These are phyloP conservation scores for Drosophila testacea DNA, from an alignment of 2,888 invertebrate genomes.

Conservation along the genomic window DNA sequence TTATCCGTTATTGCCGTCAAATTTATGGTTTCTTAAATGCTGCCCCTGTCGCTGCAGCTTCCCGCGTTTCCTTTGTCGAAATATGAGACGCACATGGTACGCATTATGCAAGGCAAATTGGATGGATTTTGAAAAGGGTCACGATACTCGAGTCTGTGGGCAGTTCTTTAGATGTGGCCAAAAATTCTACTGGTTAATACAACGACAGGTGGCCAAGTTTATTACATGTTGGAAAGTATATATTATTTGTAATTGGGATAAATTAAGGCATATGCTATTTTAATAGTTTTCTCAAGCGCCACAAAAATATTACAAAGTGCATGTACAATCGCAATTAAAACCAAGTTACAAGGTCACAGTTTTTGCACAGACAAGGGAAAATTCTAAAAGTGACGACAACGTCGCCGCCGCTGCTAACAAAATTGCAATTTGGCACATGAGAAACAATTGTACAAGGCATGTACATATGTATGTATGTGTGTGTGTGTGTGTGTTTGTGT, in stretches of 20 bases:
- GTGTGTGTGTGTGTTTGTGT: conserved; percentile 21
- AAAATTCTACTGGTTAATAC: conserved; percentile 31
- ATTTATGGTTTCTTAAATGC: conserved; percentile 80
- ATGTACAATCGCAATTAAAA: conserved; percentile 72
- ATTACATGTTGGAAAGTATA: conserved; percentile 25
- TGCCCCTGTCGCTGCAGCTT: conserved; percentile 8
- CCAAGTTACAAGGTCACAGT: conserved; percentile 74
- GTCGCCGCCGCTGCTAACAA: conserved; percentile 66
- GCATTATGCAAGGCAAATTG: conserved; percentile 60
- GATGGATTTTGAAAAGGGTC: conserved; percentile 68
- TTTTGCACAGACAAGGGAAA: conserved; percentile 72
- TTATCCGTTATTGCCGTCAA: conserved; percentile 77
- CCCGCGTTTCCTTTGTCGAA: conserved; percentile 23
- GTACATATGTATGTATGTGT: conserved; percentile 2
- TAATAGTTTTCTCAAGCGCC: conserved; percentile 8
- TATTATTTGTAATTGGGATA: background rate
- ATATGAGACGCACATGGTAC: conserved; percentile 63
- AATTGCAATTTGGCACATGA: conserved; percentile 76
- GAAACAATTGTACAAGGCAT: conserved; percentile 53
- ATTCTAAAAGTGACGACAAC: conserved; percentile 54
- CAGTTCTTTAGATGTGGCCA: conserved; percentile 29
- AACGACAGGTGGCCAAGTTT: conserved; percentile 46
- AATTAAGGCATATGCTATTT: conserved; percentile 30
- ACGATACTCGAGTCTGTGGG: background rate
- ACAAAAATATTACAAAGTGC: conserved; percentile 39